These are phyloP conservation scores for Drosophila sulfurigaster DNA, from an alignment of 1,140 invertebrate genomes.

Conservation along the genomic window DNA sequence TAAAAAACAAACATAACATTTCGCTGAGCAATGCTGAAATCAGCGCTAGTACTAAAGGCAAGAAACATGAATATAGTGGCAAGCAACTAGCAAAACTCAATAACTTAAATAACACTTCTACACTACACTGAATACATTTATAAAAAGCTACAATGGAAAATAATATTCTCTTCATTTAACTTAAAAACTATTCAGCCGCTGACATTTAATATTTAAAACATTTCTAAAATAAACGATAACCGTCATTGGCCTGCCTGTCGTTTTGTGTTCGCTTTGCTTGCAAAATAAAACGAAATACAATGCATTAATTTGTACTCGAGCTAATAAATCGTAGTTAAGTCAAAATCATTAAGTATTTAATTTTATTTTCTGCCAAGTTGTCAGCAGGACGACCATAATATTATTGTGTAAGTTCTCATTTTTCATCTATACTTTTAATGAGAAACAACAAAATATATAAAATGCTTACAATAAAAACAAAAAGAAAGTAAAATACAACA, in stretches of 20 bases:
- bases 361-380: constrained; percentile 40
- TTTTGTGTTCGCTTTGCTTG: constrained; percentile 47
- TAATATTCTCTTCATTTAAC: background rate
- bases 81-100: constrained; percentile 27
- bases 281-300: constrained; percentile 20
- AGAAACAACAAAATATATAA: constrained; percentile 61
- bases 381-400: constrained; percentile 28
- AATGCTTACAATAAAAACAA: constrained; percentile 42
- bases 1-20: constrained; percentile 37
- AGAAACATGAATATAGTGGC: constrained; percentile 37
- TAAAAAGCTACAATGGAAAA: constrained; percentile 37
- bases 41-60: constrained; percentile 29
- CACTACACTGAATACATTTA: constrained; percentile 55
- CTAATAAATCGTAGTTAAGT: constrained; percentile 27
- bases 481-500: constrained; percentile 56
- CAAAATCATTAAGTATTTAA: constrained; percentile 52
- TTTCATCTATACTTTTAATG: constrained; percentile 69
- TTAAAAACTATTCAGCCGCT: no score
- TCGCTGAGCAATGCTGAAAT: constrained; percentile 50
- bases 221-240: no score
- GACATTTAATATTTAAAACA: background rate
- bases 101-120: constrained; percentile 16
- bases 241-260: constrained; percentile 46
- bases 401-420: constrained; percentile 67
- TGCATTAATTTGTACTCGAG: constrained; percentile 24